Evolutionary conservation across 2,888 invertebrate genomes (phyloP), one percentile per base, ranked within the genome.

Genomic region (Hyalella azteca): DNA sequence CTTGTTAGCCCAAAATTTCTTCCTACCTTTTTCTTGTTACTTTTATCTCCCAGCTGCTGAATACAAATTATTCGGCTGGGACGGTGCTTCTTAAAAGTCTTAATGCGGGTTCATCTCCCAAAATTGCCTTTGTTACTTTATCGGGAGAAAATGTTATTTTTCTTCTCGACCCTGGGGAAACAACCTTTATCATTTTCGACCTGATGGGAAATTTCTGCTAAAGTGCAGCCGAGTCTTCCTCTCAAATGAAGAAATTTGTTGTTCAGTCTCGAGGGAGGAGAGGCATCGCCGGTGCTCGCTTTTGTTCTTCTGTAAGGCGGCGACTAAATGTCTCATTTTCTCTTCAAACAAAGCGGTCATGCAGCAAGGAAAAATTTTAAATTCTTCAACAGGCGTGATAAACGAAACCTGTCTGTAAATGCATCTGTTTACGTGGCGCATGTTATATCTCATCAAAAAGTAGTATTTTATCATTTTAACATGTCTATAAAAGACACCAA

Each of bases 71-170:
- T 66, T 66, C 66, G 66, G 36, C 29, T 36, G 66, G 66, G 66
- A 66, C 66, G 66, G 26, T 66, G 66, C 36, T 66, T 66, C 66
- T 66, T 29, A 36, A 66, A 66, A 66, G 66, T 66, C 66, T 66
- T 66, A 66, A 66, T 66, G 66, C 66, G 66, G 66, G 66, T 66
- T 66, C 66, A 66, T 66, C 66, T 66, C 66, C 32, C 66, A n/a
- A 66, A 66, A 66, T 66, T 66, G 39, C 66, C 66, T 66, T 66
- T 66, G 29, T 66, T 66, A 66, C 66, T 66, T 29, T 66, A 66
- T 66, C 66, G 39, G 66, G n/a, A 36, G 39, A 66, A 66, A 66
- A 66, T 66, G 3, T 22, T 7, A 0, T 19, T 32, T 66, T 32
- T 66, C n/a, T 36, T 66, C 36, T 59, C 19, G 39, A 13, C 54